Evolutionary conservation across 30 jellyfish, hydroid and myxozoan genomes (phyloP).

Genomic region (Chrysaora quinquecirrha): DNA sequence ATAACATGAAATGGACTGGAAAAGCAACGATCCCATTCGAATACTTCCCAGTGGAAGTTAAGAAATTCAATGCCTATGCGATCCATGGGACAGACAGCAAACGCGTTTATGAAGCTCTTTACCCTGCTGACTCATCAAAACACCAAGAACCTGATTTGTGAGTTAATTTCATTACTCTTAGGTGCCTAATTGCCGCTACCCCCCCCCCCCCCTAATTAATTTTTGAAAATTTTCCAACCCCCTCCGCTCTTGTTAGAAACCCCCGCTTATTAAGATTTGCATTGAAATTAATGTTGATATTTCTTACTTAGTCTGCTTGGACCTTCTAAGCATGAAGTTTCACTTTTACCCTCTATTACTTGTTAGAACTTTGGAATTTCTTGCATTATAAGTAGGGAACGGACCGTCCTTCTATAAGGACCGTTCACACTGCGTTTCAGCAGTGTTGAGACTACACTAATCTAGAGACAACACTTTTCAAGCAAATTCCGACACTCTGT

Average conservation of each 20-base stretch:
- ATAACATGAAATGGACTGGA: slow-evolving; percentile 87
- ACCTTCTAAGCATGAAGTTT: too few species aligned
- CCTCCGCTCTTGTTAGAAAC: too few species aligned
- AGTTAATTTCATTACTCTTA: too few species aligned
- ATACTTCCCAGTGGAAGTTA: slow-evolving; percentile 79
- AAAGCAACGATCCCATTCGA: slow-evolving; percentile 74
- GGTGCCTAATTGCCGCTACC: too few species aligned
- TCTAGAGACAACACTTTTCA: not conserved
- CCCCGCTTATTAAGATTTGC: too few species aligned
- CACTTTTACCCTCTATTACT: not conserved
- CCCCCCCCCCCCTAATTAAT: too few species aligned
- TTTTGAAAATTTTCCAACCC: too few species aligned
- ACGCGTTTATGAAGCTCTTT: slow-evolving; percentile 86
- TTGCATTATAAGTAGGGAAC: too few species aligned
- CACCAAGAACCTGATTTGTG: slow-evolving; percentile 91
- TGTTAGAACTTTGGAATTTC: not conserved
- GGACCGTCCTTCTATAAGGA: not conserved
- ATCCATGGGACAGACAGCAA: slow-evolving; percentile 84
- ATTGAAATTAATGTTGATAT: too few species aligned
- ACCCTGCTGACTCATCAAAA: slow-evolving; percentile 76
- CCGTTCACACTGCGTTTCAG: too few species aligned
- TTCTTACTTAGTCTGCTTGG: too few species aligned
- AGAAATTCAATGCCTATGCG: slow-evolving; percentile 91
- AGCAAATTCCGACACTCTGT: too few species aligned
- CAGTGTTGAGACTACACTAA: not conserved